These are phyloP conservation scores for Hemicrepidius hirtus DNA, from an alignment of 2,888 invertebrate species.

Conservation along the genomic window DNA sequence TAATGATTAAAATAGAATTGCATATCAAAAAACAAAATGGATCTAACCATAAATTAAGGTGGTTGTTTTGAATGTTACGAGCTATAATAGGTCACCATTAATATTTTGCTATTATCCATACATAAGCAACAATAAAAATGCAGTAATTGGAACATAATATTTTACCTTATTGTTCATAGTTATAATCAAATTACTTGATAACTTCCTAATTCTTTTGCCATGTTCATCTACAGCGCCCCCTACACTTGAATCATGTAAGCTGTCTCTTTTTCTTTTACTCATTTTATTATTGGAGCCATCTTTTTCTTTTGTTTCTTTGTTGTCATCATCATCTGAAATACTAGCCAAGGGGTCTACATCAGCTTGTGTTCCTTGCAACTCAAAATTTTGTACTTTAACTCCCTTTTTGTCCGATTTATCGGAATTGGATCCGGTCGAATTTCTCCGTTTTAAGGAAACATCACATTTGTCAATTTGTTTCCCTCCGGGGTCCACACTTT, in stretches of 20 bases:
- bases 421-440: conserved; percentile 44
- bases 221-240: conserved; percentile 58
- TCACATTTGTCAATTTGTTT: conserved; percentile 56
- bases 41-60: conserved; percentile 4
- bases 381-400: conserved; percentile 79
- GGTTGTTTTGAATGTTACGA: background rate
- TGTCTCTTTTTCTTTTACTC: conserved; percentile 63
- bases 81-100: background rate
- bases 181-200: conserved; percentile 49
- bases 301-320: conserved; percentile 59
- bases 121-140: background rate
- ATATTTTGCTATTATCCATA: too few relatives aligned
- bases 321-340: conserved; percentile 64
- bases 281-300: conserved; percentile 62
- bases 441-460: conserved; percentile 62
- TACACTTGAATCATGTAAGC: conserved; percentile 51
- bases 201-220: conserved; percentile 55
- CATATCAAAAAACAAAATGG: conserved; percentile 12
- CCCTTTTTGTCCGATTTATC: conserved; percentile 68
- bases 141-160: background rate
- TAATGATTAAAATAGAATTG: conserved; percentile 2
- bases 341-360: conserved; percentile 58
- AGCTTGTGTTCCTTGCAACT: conserved; percentile 77
- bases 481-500: conserved; percentile 68
- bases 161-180: conserved; percentile 56